Conservation (phyloP, 2,797 vertebrate species). For the Hippopotamyrus pictus region DNA sequence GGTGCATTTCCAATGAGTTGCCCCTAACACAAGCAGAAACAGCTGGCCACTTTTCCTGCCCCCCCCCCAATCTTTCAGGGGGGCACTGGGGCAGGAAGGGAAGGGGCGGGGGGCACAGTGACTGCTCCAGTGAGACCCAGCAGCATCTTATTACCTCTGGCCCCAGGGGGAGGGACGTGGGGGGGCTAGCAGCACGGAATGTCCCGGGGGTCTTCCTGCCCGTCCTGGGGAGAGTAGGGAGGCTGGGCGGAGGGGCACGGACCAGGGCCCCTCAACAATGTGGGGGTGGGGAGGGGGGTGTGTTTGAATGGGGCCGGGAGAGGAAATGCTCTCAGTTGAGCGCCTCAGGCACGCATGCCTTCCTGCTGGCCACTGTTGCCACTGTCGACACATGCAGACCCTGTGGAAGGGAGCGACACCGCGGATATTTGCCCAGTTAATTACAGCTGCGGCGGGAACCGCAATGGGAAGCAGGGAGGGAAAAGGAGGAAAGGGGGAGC, state of each 20-base stretch:
- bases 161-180: conserved; percentile 23
- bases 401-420: not conserved
- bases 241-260: conserved; percentile 69
- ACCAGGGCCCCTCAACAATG: conserved; percentile 77
- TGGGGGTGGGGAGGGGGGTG: conserved; percentile 52
- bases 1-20: not conserved
- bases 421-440: conserved; percentile 14
- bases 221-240: conserved; percentile 48
- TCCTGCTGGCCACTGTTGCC: conserved; percentile 74
- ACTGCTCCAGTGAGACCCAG: not conserved
- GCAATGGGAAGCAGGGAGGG: not conserved
- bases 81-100: not conserved
- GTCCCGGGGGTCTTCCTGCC: conserved; percentile 73
- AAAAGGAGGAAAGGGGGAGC: not conserved
- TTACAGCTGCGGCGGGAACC: not conserved
- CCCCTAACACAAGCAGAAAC: conserved; percentile 11
- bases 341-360: conserved; percentile 79
- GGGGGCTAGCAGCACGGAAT: conserved; percentile 85
- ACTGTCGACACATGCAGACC: conserved; percentile 35
- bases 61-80: not conserved
- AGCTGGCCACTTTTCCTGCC: conserved; percentile 2
- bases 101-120: not conserved
- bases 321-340: conserved; percentile 68
- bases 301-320: conserved; percentile 29
- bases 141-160: not conserved